Conservation (phyloP, 2,113 vertebrate genomes). For the Echinops telfairi region DNA sequence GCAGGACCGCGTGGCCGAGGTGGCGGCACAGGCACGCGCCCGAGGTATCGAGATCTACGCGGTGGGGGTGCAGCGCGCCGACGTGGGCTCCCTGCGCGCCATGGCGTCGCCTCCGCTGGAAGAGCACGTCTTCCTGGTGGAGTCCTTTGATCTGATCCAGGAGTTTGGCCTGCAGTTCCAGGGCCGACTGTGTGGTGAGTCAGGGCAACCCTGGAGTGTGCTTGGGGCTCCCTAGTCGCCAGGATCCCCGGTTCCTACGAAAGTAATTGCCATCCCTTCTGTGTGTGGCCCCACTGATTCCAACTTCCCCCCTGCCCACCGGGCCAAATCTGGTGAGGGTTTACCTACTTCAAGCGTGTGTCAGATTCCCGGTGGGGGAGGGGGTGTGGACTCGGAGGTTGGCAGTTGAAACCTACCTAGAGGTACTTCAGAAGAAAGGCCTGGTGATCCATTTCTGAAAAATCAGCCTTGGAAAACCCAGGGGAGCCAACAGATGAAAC, state of each 20-base stretch:
- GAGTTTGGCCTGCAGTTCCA: slow-evolving; percentile 97
- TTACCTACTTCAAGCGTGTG: no score
- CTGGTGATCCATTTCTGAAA: no score
- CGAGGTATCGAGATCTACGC: slow-evolving; percentile 97
- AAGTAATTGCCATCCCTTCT: neutral
- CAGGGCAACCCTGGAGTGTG: neutral
- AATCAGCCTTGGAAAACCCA: neutral
- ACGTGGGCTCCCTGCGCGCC: slow-evolving; percentile 95
- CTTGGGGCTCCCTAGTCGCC: rapidly evolving
- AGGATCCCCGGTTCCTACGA: rapidly evolving
- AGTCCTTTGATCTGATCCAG: slow-evolving; percentile 96
- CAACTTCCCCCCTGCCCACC: neutral
- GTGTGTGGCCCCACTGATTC: rapidly evolving
- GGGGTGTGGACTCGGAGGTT: neutral
- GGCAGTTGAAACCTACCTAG: neutral
- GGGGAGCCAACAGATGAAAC: no score
- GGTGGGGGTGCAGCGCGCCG: slow-evolving; percentile 95
- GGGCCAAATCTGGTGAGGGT: rapidly evolving
- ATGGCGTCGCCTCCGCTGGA: slow-evolving; percentile 96
- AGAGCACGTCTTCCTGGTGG: slow-evolving; percentile 97
- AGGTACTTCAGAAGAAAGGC: neutral
- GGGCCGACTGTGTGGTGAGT: slow-evolving; percentile 95
- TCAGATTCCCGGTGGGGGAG: neutral
- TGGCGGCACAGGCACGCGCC: slow-evolving; percentile 92
- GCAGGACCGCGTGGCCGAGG: slow-evolving; percentile 96